Base-by-base conservation (phyloP, 2,888 invertebrate genomes). In the Phortica magna region DNA sequence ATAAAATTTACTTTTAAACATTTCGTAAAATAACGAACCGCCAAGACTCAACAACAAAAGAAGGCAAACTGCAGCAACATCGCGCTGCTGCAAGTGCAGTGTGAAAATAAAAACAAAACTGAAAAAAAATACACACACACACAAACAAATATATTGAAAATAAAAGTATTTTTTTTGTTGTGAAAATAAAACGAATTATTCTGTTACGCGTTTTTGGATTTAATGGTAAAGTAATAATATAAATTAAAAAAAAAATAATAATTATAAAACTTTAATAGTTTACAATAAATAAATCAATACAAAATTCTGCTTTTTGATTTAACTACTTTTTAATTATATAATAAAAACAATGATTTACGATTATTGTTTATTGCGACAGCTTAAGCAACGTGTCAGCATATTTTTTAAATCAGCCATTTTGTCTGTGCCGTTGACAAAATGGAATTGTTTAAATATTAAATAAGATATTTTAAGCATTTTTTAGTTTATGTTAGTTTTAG, bases 261-360 rank as follows among this genome's bases (percentile, higher is more conserved):
- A 31, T 10, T 17, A 17, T 1, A 61, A 10, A 61, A 61, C 1
- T 61, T 61, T 22, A 61, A 61, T 48, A 31, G 31, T 31, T 31
- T 14, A 55, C 55, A 55, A 55, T 17, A 55, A 5, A 5, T 17
- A 55, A 55, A 55, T 7, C n/a, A n/a, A 17, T 65, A 4, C 41
- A 41, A 65, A 39, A 4, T 41, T 65, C n/a, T 12, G 9, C 10
- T 68, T 17, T 68, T 43, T 68, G 48, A 43, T 43, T 68, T 68
- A 39, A 68, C 43, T 17, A 43, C 43, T 68, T 43, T 39, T 68
- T 43, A 68, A 68, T 68, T 68, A 68, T 68, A 43, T 68, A 68
- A 68, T 68, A 68, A 68, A 65, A 64, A 31, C 12, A 6, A 64
- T 64, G 31, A 64, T 64, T 64, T 64, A 64, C 31, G 22, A 31